These are phyloP conservation scores for Palaemon carinicauda DNA, from an alignment of 1,140 invertebrate genomes.

Conservation along the genomic window DNA sequence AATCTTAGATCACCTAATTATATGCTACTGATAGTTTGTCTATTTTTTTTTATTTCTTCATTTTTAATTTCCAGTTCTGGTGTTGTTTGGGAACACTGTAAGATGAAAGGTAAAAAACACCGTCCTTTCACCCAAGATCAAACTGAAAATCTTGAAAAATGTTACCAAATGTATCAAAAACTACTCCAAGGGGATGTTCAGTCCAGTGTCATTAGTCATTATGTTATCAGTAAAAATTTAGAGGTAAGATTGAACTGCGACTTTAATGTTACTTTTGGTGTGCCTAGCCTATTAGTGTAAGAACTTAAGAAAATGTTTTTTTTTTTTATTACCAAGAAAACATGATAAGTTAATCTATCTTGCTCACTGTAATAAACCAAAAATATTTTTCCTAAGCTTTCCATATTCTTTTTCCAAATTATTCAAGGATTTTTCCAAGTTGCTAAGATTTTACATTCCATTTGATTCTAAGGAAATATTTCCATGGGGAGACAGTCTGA, in stretches of 20 bases:
- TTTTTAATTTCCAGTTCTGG: slow-evolving; percentile 73
- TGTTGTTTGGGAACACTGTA: slow-evolving; percentile 91
- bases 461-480: too few relatives aligned
- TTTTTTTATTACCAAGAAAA: too few relatives aligned
- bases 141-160: slow-evolving; percentile 76
- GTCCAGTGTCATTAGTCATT: neutral
- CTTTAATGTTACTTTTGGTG: neutral
- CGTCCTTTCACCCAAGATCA: slow-evolving; percentile 78
- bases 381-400: too few relatives aligned
- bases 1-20: slow-evolving; percentile 46
- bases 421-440: too few relatives aligned
- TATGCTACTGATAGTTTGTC: neutral
- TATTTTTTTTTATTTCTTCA: neutral
- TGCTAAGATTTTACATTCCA: too few relatives aligned
- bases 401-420: too few relatives aligned
- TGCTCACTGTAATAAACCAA: too few relatives aligned
- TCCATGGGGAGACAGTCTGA: too few relatives aligned
- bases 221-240: neutral
- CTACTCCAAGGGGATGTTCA: slow-evolving; percentile 68
- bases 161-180: slow-evolving; percentile 81
- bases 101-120: slow-evolving; percentile 74
- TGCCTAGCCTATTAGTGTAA: too few relatives aligned
- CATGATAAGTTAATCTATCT: too few relatives aligned
- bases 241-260: neutral
- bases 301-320: too few relatives aligned